Conservation (phyloP, 2,797 vertebrate species). For the Spatula versicolor region DNA sequence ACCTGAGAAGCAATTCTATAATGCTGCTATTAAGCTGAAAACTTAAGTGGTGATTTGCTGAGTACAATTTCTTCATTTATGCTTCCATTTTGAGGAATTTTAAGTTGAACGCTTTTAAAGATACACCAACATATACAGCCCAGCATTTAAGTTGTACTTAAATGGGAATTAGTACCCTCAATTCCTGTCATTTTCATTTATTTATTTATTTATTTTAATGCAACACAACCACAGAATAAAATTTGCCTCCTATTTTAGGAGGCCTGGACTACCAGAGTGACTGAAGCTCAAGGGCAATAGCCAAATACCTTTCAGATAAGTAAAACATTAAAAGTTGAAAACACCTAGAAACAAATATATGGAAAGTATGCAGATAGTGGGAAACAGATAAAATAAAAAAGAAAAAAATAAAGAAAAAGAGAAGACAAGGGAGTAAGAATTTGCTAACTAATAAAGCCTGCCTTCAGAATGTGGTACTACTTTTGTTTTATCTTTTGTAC, state of each 20-base stretch:
- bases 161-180: background rate
- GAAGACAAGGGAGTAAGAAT: background rate
- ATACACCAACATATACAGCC: background rate
- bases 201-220: background rate
- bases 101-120: background rate
- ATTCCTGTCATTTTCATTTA: background rate
- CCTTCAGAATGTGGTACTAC: background rate
- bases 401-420: background rate
- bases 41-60: background rate
- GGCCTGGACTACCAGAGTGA: background rate
- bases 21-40: background rate
- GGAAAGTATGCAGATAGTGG: background rate
- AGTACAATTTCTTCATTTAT: background rate
- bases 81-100: background rate
- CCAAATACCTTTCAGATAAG: background rate
- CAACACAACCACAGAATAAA: background rate
- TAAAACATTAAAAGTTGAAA: background rate
- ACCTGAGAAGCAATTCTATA: background rate
- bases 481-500: background rate
- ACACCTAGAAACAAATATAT: background rate
- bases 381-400: background rate
- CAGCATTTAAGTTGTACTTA: background rate
- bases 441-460: background rate
- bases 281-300: background rate
- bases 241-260: background rate